Evolutionary conservation across 2,113 vertebrate genomes (phyloP).

Genomic region (Malurus elegans): DNA sequence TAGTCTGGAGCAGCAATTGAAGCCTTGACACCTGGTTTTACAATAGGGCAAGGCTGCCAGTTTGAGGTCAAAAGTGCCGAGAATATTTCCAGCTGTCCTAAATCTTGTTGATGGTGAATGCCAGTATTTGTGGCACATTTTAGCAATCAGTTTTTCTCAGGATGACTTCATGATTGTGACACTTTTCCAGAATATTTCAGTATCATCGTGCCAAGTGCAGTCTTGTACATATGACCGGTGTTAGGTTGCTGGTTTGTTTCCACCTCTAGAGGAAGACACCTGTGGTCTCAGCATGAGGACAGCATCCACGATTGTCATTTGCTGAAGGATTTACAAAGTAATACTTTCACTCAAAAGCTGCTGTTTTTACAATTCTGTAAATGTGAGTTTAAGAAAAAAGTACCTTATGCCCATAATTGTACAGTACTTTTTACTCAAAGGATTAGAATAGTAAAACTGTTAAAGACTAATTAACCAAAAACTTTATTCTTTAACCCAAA

Average conservation of each 20-base stretch:
- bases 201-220: not conserved
- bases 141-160: not conserved
- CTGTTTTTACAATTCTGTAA: not conserved
- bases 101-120: not conserved
- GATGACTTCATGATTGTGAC: not conserved
- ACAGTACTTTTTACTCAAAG: not conserved
- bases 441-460: not conserved
- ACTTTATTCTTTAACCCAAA: not conserved
- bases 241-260: not conserved
- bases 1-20: not conserved
- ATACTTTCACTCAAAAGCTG: not conserved
- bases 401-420: not conserved
- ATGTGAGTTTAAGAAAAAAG: not conserved
- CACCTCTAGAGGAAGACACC: not conserved
- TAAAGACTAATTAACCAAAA: not conserved
- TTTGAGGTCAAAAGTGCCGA: not conserved
- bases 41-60: not conserved
- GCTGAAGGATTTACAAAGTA: not conserved
- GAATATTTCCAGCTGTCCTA: not conserved
- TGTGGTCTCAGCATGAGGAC: not conserved
- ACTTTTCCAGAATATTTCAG: not conserved
- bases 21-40: not conserved
- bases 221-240: not conserved
- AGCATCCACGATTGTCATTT: not conserved
- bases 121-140: not conserved